phyloP scores from a whole-genome alignment of 35 echinoderm and acorn worm genomes.

The Anneissia japonica region DNA sequence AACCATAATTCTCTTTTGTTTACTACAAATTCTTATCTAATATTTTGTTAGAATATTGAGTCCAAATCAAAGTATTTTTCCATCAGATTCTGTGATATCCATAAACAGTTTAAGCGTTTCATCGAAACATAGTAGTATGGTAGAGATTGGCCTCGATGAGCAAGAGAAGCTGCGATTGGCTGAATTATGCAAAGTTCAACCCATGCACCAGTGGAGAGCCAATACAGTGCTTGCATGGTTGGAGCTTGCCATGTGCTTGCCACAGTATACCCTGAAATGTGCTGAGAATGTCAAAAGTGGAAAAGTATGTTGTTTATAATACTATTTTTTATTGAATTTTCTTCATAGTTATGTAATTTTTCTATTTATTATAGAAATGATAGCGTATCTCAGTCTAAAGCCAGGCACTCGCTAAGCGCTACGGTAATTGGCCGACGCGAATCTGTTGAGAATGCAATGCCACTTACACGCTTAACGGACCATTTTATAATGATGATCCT shows the following conservation, averaged over 20 bases:
- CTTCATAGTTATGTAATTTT: not conserved
- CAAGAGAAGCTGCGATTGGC: constrained; percentile 72
- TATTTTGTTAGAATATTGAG: no score
- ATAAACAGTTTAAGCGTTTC: constrained; percentile 34
- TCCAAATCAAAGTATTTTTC: no score
- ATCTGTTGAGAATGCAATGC: no score
- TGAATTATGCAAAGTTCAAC: constrained; percentile 61
- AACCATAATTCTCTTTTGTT: no score
- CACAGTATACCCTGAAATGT: constrained; percentile 71
- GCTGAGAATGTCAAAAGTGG: constrained; percentile 98
- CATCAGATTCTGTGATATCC: constrained; percentile 56
- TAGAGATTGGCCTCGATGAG: constrained; percentile 71
- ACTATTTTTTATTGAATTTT: no score
- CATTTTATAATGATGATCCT: no score
- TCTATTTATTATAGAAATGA: not conserved
- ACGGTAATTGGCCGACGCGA: no score
- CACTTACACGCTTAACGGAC: no score
- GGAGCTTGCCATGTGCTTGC: constrained; percentile 76
- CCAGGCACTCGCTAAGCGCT: no score
- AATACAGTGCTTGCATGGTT: constrained; percentile 92
- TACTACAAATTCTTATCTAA: no score
- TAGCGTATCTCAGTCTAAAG: no score
- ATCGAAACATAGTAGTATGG: constrained; percentile 42
- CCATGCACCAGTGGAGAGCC: constrained; percentile 96
- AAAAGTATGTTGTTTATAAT: constrained; percentile 64